These are phyloP conservation scores for Dreissena polymorpha DNA, from an alignment of 1,140 invertebrate species.

Conservation along the genomic window DNA sequence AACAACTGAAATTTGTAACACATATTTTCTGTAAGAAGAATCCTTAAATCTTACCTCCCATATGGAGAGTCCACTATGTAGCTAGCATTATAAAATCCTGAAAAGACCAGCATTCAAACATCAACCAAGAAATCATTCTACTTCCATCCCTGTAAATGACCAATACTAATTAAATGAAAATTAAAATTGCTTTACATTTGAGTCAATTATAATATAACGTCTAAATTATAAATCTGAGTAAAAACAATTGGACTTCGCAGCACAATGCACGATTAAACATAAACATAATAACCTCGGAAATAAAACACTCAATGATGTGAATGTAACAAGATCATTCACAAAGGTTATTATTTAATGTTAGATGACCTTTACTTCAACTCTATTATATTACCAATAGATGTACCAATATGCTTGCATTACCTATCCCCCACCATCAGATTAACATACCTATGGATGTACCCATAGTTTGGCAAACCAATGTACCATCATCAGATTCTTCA, in stretches of 20 bases:
- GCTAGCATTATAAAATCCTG: slow-evolving; percentile 57
- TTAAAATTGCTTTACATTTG: background rate
- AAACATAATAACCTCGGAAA: background rate
- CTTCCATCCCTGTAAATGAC: background rate
- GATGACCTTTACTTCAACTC: too few relatives aligned
- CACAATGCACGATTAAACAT: background rate
- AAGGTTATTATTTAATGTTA: too few relatives aligned
- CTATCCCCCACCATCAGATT: background rate
- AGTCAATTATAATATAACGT: background rate
- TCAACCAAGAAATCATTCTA: background rate
- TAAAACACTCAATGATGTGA: background rate
- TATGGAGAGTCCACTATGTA: slow-evolving; percentile 62
- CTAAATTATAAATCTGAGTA: background rate
- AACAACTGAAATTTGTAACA: background rate
- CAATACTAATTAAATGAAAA: too few relatives aligned
- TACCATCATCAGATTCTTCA: slow-evolving; percentile 49
- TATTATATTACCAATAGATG: too few relatives aligned
- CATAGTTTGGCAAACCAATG: slow-evolving; percentile 46
- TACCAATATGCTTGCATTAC: too few relatives aligned
- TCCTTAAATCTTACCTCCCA: slow-evolving; percentile 58
- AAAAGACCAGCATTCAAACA: background rate
- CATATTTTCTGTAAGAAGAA: background rate
- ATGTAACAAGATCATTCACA: too few relatives aligned
- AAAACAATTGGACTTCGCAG: background rate
- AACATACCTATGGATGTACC: slow-evolving; percentile 58